A percentile compares a stretch with the other conserved stretches of the same genome.
phyloP scores from a whole-genome alignment of 2,888 invertebrate species.

The Phymatocera aterrima region DNA sequence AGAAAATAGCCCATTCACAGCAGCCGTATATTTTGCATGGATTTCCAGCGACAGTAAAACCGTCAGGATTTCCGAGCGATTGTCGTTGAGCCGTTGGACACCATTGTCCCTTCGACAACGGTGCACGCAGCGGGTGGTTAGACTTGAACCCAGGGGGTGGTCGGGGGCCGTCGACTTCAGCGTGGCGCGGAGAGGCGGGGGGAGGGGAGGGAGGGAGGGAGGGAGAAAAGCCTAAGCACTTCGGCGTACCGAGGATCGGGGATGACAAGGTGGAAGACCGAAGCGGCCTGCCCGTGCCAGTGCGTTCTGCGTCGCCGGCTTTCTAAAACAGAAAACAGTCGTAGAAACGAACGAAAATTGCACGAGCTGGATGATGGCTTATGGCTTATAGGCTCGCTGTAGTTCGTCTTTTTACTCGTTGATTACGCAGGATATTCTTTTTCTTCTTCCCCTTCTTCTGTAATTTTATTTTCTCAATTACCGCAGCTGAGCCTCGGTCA shows the following conservation, averaged over 20 bases:
- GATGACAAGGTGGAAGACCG: conserved; percentile 26
- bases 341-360: background rate
- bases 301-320: background rate
- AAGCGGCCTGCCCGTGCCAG: background rate
- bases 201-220: conserved; percentile 5
- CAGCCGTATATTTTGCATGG: conserved; percentile 55
- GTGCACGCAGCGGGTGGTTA: conserved; percentile 40
- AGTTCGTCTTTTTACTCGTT: background rate
- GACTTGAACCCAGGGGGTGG: conserved; percentile 39
- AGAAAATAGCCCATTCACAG: conserved; percentile 33
- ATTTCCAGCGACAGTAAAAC: conserved; percentile 69
- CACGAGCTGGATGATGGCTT: background rate
- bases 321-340: background rate
- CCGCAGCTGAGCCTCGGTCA: conserved; percentile 12
- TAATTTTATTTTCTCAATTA: conserved; percentile 27
- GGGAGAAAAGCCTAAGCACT: conserved; percentile 30
- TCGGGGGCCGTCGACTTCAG: conserved; percentile 23
- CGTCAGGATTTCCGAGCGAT: conserved; percentile 65
- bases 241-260: conserved; percentile 43
- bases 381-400: background rate
- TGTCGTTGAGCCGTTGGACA: conserved; percentile 60
- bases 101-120: conserved; percentile 44
- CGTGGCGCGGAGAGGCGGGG: background rate
- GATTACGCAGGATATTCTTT: background rate
- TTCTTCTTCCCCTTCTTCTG: background rate